Percentiles rank a stretch among this genome's conserved stretches.
Evolutionary conservation across 2,888 invertebrate species (phyloP).

Genomic region (Drosophila lutescens): DNA sequence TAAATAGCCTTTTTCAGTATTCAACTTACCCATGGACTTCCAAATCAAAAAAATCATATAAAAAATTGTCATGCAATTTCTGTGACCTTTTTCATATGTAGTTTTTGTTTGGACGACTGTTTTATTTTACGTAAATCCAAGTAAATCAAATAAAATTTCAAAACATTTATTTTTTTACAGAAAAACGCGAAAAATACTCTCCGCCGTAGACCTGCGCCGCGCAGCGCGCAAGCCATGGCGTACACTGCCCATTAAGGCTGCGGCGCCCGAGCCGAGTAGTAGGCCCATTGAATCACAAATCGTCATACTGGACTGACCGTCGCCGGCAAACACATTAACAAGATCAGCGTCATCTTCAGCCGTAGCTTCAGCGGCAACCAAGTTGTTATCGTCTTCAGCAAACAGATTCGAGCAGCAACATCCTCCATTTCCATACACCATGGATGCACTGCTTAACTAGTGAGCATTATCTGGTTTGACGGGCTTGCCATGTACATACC

Average conservation of each 20-base stretch:
- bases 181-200: conserved; percentile 92
- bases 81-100: no score
- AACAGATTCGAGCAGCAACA: conserved; percentile 73
- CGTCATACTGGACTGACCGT: conserved; percentile 90
- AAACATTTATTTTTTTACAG: conserved; percentile 84
- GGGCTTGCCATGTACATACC: conserved; percentile 79
- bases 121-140: not conserved
- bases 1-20: no score
- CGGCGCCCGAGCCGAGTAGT: conserved; percentile 77
- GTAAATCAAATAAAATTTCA: not conserved
- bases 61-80: no score
- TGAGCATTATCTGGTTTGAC: conserved; percentile 50
- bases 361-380: conserved; percentile 47
- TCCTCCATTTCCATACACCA: conserved; percentile 87
- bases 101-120: not conserved
- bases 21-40: no score
- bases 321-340: conserved; percentile 75
- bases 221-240: conserved; percentile 95
- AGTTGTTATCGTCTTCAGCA: conserved; percentile 68
- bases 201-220: conserved; percentile 91
- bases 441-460: conserved; percentile 88
- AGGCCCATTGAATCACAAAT: conserved; percentile 87
- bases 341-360: conserved; percentile 53
- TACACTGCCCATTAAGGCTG: conserved; percentile 85
- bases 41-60: no score